These are phyloP conservation scores for Apaloderma vittatum DNA, from an alignment of 2,113 vertebrate genomes.

Conservation along the genomic window DNA sequence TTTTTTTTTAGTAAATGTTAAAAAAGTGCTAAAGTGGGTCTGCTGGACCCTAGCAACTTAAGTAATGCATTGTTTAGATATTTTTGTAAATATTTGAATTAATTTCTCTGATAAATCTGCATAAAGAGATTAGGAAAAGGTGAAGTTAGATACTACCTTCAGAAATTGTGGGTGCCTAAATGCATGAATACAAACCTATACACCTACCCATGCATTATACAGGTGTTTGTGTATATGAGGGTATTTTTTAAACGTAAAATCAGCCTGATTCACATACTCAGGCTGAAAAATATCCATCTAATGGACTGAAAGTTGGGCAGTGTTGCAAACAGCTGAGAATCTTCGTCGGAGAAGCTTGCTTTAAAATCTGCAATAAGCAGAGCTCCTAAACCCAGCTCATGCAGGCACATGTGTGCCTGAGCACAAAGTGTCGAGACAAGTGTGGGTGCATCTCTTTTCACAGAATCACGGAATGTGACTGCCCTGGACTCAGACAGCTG, in stretches of 20 bases:
- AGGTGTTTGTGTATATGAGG: not conserved
- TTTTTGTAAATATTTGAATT: constrained; percentile 42
- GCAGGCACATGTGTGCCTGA: rapidly evolving
- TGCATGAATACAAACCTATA: not conserved
- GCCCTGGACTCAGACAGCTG: not conserved
- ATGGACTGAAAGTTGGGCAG: not conserved
- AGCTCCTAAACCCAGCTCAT: not conserved
- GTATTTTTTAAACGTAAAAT: not conserved
- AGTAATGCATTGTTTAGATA: constrained; percentile 54
- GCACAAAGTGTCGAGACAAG: not conserved
- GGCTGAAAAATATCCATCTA: not conserved
- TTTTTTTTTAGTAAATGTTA: constrained; percentile 59
- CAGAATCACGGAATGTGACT: not conserved
- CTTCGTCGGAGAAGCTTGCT: not conserved
- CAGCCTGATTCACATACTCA: not conserved
- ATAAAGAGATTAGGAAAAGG: not conserved
- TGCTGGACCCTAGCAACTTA: constrained; percentile 46
- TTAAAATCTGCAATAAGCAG: not conserved
- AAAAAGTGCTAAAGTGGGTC: constrained; percentile 48
- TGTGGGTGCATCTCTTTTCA: not conserved
- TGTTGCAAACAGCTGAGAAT: not conserved
- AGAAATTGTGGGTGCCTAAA: not conserved
- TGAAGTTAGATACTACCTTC: not conserved
- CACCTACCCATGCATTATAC: not conserved
- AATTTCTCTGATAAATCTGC: not conserved